phyloP scores from a whole-genome alignment of 2,888 invertebrate genomes.

The Deilephila elpenor region DNA sequence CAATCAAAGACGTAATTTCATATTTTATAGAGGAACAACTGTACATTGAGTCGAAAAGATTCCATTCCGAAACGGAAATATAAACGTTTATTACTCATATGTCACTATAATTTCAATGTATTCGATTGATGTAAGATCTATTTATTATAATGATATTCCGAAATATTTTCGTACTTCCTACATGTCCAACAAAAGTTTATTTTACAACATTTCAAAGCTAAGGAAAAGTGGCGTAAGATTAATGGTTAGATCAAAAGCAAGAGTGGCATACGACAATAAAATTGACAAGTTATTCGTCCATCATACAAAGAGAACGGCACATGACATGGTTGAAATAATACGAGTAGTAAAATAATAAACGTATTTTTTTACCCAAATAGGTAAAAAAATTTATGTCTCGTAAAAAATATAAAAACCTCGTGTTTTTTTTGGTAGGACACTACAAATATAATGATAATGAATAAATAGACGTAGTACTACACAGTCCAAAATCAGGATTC shows the following conservation, averaged over 20 bases:
- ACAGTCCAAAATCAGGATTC: too few relatives aligned
- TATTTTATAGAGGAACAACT: conserved; percentile 13
- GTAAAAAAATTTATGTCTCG: too few relatives aligned
- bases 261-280: not conserved
- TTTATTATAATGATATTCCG: not conserved
- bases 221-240: conserved; percentile 4
- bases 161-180: conserved; percentile 4
- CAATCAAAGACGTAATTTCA: conserved; percentile 24
- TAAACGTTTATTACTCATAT: not conserved
- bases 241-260: conserved; percentile 4
- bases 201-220: conserved; percentile 2
- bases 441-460: too few relatives aligned
- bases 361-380: too few relatives aligned
- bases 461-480: too few relatives aligned
- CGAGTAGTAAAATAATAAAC: not conserved
- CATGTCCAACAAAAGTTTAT: not conserved
- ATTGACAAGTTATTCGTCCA: not conserved
- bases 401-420: not conserved
- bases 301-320: not conserved
- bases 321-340: not conserved
- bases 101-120: not conserved
- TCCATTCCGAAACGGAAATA: not conserved
- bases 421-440: not conserved
- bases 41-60: not conserved
- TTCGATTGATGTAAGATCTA: not conserved